A percentile compares a stretch with the other conserved stretches of the same genome.
These are phyloP conservation scores for Cryptotermes secundus DNA, from an alignment of 1,140 invertebrate genomes.

Conservation along the genomic window DNA sequence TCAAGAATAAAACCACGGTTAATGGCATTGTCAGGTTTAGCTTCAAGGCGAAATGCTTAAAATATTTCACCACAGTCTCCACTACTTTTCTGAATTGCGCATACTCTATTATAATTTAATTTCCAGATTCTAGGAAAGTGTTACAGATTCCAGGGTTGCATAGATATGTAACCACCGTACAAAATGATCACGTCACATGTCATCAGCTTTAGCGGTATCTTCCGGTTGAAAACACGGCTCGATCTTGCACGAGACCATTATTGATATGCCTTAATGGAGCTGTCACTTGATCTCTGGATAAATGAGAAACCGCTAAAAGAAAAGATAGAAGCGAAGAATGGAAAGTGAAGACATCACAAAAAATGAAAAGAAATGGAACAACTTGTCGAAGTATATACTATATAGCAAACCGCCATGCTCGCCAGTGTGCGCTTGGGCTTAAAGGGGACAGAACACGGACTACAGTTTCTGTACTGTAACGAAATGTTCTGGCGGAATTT, in stretches of 20 bases:
- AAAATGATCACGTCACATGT: neutral
- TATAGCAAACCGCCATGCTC: too few relatives aligned
- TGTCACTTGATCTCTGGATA: constrained; percentile 22
- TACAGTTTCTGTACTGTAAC: too few relatives aligned
- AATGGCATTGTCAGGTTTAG: too few relatives aligned
- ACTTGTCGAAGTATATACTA: neutral
- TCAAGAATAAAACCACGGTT: too few relatives aligned
- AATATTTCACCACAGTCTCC: too few relatives aligned
- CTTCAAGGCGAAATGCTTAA: too few relatives aligned
- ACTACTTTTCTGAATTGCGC: too few relatives aligned
- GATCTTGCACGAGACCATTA: neutral
- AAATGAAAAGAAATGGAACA: neutral
- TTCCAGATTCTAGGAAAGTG: too few relatives aligned
- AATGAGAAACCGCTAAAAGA: constrained; percentile 19
- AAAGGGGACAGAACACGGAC: neutral
- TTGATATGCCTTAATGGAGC: constrained; percentile 21
- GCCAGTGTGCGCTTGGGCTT: neutral
- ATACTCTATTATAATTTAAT: too few relatives aligned
- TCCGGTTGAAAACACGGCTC: neutral
- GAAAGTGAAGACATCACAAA: neutral
- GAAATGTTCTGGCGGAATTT: too few relatives aligned
- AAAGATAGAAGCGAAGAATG: neutral
- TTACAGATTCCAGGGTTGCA: too few relatives aligned
- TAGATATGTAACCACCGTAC: too few relatives aligned
- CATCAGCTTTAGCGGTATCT: neutral